These are phyloP conservation scores for Cerastoderma edule DNA, from an alignment of 2,888 invertebrate species.

Conservation along the genomic window DNA sequence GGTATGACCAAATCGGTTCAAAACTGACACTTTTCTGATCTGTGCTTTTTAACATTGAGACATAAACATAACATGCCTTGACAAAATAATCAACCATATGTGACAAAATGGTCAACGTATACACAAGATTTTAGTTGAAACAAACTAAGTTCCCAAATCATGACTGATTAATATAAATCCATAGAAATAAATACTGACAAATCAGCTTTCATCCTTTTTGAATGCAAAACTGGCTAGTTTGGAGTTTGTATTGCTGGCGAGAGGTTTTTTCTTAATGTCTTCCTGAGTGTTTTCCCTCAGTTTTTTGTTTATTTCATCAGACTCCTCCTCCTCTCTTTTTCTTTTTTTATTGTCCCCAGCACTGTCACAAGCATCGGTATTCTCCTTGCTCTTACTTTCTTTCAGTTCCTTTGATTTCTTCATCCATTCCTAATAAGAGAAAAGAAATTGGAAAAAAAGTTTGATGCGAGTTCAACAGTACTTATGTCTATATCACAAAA, in stretches of 20 bases:
- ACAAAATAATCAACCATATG: too few relatives aligned
- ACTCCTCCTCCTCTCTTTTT: constrained; percentile 63
- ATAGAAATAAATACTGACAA: too few relatives aligned
- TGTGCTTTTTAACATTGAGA: too few relatives aligned
- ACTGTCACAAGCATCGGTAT: constrained; percentile 29
- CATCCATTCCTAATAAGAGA: constrained; percentile 64
- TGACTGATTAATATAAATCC: too few relatives aligned
- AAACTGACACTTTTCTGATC: too few relatives aligned
- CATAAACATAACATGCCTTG: too few relatives aligned
- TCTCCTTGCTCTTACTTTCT: constrained; percentile 54
- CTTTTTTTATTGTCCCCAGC: constrained; percentile 48
- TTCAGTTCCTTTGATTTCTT: constrained; percentile 67
- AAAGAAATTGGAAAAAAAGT: background rate
- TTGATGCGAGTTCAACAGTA: too few relatives aligned
- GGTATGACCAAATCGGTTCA: too few relatives aligned
- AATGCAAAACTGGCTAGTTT: constrained; percentile 76
- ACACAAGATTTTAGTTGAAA: too few relatives aligned
- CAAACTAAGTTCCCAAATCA: too few relatives aligned
- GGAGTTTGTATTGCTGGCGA: constrained; percentile 71
- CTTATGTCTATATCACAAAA: too few relatives aligned
- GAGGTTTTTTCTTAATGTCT: constrained; percentile 61
- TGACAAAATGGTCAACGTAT: too few relatives aligned
- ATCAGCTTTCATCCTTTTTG: constrained; percentile 57
- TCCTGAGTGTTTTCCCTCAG: constrained; percentile 42
- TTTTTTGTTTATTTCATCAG: constrained; percentile 50